A percentile compares a stretch with the other conserved stretches of the same genome.
phyloP scores from a whole-genome alignment of 2,888 invertebrate species.

The Caenorhabditis sp. region DNA sequence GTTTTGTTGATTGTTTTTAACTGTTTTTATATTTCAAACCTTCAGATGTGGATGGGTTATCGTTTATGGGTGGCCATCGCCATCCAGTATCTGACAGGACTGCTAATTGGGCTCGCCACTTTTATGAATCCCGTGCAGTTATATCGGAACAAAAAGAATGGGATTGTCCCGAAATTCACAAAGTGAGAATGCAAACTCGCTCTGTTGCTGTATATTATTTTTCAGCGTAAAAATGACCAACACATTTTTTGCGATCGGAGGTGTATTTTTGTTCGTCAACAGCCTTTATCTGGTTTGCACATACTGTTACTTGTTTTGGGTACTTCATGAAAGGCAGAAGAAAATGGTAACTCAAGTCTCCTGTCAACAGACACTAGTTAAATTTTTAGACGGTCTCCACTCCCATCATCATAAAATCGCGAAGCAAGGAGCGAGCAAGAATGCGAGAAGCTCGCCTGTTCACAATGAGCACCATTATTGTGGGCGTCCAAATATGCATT shows the following conservation, averaged over 20 bases:
- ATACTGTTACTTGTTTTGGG: slow-evolving; percentile 55
- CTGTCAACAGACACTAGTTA: background rate
- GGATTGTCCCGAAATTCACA: slow-evolving; percentile 56
- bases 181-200: slow-evolving; percentile 24
- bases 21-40: background rate
- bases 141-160: slow-evolving; percentile 34
- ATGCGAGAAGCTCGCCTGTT: slow-evolving; percentile 51
- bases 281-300: slow-evolving; percentile 30
- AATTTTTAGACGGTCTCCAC: slow-evolving; percentile 3
- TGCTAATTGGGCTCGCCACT: slow-evolving; percentile 24
- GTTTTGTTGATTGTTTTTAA: too few relatives aligned
- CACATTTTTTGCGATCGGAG: slow-evolving; percentile 51
- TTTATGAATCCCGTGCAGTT: slow-evolving; percentile 49
- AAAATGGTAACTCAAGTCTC: background rate
- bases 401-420: slow-evolving; percentile 10
- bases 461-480: slow-evolving; percentile 61
- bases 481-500: slow-evolving; percentile 51
- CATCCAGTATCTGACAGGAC: slow-evolving; percentile 50
- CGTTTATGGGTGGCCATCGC: slow-evolving; percentile 44
- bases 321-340: slow-evolving; percentile 27
- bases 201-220: background rate
- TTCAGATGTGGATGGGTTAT: slow-evolving; percentile 49
- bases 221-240: slow-evolving; percentile 47
- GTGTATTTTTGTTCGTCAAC: slow-evolving; percentile 41
- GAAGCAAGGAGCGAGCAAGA: slow-evolving; percentile 27